Evolutionary conservation across 1,140 invertebrate species (phyloP).

Genomic region (Dendrolimus kikuchii): DNA sequence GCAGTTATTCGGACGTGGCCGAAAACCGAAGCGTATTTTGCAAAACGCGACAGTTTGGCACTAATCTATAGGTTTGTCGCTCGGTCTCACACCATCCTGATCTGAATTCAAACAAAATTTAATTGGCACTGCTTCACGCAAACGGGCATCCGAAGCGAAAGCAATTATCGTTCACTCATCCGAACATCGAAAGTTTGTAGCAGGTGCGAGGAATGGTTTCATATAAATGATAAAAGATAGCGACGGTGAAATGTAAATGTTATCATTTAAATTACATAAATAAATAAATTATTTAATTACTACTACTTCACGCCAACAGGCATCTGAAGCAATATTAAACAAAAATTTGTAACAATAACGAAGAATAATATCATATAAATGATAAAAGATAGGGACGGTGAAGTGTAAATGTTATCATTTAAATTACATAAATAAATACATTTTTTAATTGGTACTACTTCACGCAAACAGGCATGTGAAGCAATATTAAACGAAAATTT

Average conservation of each 20-base stretch:
- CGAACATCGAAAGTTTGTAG: conserved; percentile 56
- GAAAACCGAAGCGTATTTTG: too few species aligned
- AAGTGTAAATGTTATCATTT: not conserved
- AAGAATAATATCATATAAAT: conserved; percentile 28
- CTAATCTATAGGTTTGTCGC: too few species aligned
- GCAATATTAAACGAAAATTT: conserved; percentile 58
- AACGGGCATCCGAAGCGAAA: conserved; percentile 51
- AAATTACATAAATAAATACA: too few species aligned
- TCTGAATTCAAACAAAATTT: conserved; percentile 46
- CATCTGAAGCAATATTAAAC: conserved; percentile 50
- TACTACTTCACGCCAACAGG: conserved; percentile 52
- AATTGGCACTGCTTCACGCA: conserved; percentile 52
- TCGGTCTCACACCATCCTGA: not conserved
- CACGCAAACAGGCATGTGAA: conserved; percentile 49
- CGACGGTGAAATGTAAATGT: conserved; percentile 4
- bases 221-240: conserved; percentile 18
- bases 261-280: too few species aligned
- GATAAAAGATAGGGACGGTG: conserved; percentile 15
- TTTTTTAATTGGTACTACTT: conserved; percentile 57
- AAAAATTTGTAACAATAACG: conserved; percentile 56
- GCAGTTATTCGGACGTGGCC: too few species aligned
- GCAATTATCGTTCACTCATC: conserved; percentile 57
- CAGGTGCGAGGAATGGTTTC: conserved; percentile 46
- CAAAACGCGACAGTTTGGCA: too few species aligned
- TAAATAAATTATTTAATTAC: conserved; percentile 62